Percentiles rank a stretch among this genome's conserved stretches.
phyloP scores from a whole-genome alignment of 2,888 invertebrate species.

The Azorinus chamasolen region DNA sequence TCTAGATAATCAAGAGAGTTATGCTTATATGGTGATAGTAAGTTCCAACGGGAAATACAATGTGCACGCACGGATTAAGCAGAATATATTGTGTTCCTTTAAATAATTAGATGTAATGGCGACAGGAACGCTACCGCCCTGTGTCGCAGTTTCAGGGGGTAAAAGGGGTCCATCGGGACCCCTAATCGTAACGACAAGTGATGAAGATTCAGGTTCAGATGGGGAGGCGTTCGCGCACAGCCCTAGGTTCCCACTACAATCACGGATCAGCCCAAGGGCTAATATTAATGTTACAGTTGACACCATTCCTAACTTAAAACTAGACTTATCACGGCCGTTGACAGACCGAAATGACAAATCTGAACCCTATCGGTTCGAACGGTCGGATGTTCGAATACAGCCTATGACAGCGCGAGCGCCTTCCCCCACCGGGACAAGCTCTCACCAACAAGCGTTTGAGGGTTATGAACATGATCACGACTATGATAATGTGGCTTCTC shows the following conservation, averaged over 20 bases:
- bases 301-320: slow-evolving; percentile 49
- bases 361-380: slow-evolving; percentile 40
- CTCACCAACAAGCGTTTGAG: slow-evolving; percentile 65
- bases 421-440: slow-evolving; percentile 38
- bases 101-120: slow-evolving; percentile 32
- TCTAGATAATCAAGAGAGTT: no score
- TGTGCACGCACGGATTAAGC: background rate
- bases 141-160: slow-evolving; percentile 73
- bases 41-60: no score
- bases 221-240: slow-evolving; percentile 51
- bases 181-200: slow-evolving; percentile 76
- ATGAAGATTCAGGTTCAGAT: slow-evolving; percentile 68
- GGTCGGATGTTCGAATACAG: slow-evolving; percentile 30
- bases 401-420: slow-evolving; percentile 35
- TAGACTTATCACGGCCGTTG: slow-evolving; percentile 50
- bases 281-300: slow-evolving; percentile 30
- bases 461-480: slow-evolving; percentile 82
- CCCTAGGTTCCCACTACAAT: slow-evolving; percentile 39
- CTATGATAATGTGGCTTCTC: slow-evolving; percentile 82
- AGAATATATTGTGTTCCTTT: slow-evolving; percentile 1
- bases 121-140: slow-evolving; percentile 60
- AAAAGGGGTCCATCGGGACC: slow-evolving; percentile 78
- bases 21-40: no score
- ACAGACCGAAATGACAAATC: slow-evolving; percentile 20
- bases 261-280: slow-evolving; percentile 56